These are phyloP conservation scores for Parelbella ahira DNA, from an alignment of 2,888 invertebrate genomes.

Conservation along the genomic window DNA sequence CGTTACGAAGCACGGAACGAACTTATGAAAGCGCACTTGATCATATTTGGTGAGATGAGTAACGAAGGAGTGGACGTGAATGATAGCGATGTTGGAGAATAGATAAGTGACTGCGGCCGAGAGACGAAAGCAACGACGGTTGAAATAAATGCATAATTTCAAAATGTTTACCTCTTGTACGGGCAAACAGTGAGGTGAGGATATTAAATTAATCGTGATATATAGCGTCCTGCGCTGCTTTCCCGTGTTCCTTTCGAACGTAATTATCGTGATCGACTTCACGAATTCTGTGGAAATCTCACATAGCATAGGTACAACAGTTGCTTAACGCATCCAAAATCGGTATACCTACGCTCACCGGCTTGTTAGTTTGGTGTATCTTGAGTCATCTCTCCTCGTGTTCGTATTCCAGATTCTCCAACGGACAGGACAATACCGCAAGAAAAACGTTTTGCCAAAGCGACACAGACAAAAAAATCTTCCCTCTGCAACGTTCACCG, in stretches of 20 bases:
- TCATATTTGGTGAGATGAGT: no score
- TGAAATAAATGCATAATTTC: no score
- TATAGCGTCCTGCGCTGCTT: constrained; percentile 1
- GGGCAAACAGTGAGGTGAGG: no score
- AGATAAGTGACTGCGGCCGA: no score
- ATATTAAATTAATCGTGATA: neutral
- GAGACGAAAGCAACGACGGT: no score
- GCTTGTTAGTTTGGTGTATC: constrained; percentile 7
- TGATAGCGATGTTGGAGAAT: no score
- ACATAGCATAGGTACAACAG: constrained; percentile 2
- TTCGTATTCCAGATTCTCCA: constrained; percentile 18
- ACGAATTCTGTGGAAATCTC: constrained; percentile 20
- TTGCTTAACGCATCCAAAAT: constrained; percentile 22
- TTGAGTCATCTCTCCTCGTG: constrained; percentile 31
- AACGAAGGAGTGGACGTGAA: no score
- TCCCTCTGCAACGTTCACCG: constrained; percentile 57
- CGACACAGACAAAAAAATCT: constrained; percentile 43
- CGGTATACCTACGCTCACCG: constrained; percentile 2
- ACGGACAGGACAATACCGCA: constrained; percentile 60
- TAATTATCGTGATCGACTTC: constrained; percentile 22
- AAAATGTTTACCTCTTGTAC: no score
- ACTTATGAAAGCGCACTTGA: constrained; percentile 17
- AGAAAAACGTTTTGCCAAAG: constrained; percentile 53
- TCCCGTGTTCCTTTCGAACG: constrained; percentile 15
- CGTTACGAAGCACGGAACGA: constrained; percentile 49